These are phyloP conservation scores for Myioborus melanocephalus DNA, from an alignment of 2,797 vertebrate genomes.

Conservation along the genomic window DNA sequence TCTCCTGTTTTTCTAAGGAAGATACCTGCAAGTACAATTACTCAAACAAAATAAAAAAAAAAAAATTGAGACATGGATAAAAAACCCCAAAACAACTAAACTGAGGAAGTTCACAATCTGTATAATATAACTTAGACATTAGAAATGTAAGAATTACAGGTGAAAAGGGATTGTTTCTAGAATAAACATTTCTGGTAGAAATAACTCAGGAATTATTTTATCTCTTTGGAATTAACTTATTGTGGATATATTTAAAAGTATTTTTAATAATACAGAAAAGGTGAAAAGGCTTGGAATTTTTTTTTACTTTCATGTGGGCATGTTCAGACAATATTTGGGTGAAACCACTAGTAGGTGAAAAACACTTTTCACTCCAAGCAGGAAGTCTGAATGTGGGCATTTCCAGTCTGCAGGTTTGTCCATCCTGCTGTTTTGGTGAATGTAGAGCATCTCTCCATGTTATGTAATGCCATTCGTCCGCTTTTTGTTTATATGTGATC, in stretches of 20 bases:
- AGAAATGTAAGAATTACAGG: not conserved
- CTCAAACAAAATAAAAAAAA: not conserved
- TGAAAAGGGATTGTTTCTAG: not conserved
- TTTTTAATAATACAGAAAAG: not conserved
- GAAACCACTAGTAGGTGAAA: not conserved
- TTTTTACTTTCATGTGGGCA: not conserved
- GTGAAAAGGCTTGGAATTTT: not conserved
- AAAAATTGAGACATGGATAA: not conserved
- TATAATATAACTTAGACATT: not conserved
- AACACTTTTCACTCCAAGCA: not conserved
- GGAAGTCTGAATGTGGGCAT: not conserved
- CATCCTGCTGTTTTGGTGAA: not conserved
- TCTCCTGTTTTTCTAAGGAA: not conserved
- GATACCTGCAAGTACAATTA: not conserved
- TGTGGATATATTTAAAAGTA: not conserved
- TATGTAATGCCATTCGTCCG: not conserved
- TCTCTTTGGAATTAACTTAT: not conserved
- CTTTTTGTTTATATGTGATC: not conserved
- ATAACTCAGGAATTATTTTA: not conserved
- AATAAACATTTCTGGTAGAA: not conserved
- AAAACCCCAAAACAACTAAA: accelerated
- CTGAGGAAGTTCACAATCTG: not conserved
- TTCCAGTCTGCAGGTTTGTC: not conserved
- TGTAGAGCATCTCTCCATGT: not conserved
- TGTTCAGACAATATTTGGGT: not conserved